phyloP scores from a whole-genome alignment of 2,113 vertebrate species.

The Ammospiza nelsoni region DNA sequence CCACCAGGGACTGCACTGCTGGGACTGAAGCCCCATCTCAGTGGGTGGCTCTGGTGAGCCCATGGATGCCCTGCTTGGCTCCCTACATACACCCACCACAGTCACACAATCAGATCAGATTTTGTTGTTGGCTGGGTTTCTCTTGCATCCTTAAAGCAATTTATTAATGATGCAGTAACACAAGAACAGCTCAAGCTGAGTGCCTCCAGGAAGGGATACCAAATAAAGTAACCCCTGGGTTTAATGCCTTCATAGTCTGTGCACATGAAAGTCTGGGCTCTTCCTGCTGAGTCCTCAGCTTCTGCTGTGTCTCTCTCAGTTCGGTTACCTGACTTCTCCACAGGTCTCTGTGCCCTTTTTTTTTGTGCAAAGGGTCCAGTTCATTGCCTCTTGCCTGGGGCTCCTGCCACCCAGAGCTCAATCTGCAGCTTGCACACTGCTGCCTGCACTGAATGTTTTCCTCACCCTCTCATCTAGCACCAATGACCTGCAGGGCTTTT shows the following conservation, averaged over 20 bases:
- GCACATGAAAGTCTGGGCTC: background rate
- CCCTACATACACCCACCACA: background rate
- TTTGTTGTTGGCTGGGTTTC: background rate
- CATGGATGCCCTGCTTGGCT: background rate
- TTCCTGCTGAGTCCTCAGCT: background rate
- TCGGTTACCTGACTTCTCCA: fast-evolving
- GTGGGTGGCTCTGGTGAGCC: too few species aligned
- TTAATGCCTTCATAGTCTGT: background rate
- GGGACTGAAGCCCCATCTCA: background rate
- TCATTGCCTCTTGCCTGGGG: background rate
- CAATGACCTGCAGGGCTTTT: background rate
- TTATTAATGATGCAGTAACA: background rate
- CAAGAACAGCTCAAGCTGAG: background rate
- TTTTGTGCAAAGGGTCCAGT: background rate
- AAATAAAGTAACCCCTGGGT: background rate
- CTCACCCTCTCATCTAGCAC: background rate
- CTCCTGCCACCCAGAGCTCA: background rate
- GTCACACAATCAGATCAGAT: background rate
- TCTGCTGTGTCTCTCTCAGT: background rate
- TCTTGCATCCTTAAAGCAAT: background rate
- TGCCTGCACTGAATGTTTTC: background rate
- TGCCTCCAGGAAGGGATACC: background rate
- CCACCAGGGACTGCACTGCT: background rate
- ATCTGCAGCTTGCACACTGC: background rate
- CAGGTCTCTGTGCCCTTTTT: background rate